phyloP scores from a whole-genome alignment of 2,797 vertebrate species.

The Pachyuromys duprasi region DNA sequence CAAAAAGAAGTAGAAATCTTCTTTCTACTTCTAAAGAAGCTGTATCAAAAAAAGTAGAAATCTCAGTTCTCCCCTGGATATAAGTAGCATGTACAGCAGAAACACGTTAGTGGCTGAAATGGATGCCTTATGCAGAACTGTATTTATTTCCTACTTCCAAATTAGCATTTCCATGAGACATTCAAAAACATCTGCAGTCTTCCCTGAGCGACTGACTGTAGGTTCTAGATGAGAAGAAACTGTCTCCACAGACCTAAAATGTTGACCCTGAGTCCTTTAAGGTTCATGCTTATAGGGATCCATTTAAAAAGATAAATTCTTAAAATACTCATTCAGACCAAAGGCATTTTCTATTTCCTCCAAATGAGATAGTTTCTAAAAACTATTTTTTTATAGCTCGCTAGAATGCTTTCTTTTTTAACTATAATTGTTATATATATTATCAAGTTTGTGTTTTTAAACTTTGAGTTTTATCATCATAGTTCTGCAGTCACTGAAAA shows the following conservation, averaged over 20 bases:
- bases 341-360: constrained; percentile 55
- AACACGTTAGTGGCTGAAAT: not conserved
- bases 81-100: not conserved
- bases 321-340: constrained; percentile 56
- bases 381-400: constrained; percentile 8
- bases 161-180: constrained; percentile 52
- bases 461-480: constrained; percentile 80
- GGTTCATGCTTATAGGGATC: not conserved
- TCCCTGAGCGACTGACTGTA: not conserved
- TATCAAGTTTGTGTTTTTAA: constrained; percentile 66
- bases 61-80: not conserved
- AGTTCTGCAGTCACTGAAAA: constrained; percentile 83
- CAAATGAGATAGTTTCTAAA: constrained; percentile 26
- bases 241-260: constrained; percentile 13
- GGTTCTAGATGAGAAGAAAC: constrained; percentile 22
- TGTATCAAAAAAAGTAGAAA: not conserved
- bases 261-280: not conserved
- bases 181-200: not conserved
- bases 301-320: constrained; percentile 45
- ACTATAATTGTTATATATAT: constrained; percentile 28
- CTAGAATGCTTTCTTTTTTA: constrained; percentile 25
- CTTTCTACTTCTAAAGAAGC: no score
- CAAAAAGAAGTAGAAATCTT: not conserved
- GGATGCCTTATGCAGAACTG: not conserved
- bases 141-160: not conserved